These are phyloP conservation scores for Trissolcus japonicus DNA, from an alignment of 2,888 invertebrate species.

Conservation along the genomic window DNA sequence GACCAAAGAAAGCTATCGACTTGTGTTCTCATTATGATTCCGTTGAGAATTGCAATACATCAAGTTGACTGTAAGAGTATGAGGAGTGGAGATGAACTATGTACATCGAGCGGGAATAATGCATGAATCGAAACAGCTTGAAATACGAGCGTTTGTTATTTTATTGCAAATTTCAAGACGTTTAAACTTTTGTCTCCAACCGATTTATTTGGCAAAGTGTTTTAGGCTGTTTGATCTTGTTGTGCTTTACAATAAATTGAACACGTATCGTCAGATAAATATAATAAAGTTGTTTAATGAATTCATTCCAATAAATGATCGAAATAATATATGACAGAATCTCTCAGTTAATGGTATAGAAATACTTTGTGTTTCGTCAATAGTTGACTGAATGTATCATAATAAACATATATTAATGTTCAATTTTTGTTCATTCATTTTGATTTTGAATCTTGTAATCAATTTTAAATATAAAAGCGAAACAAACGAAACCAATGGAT, in stretches of 20 bases:
- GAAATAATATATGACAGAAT: conserved; percentile 39
- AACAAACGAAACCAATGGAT: background rate
- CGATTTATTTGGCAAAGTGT: too few relatives aligned
- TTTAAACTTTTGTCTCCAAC: too few relatives aligned
- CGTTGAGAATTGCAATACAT: background rate
- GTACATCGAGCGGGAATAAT: conserved; percentile 10
- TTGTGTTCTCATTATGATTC: conserved; percentile 20
- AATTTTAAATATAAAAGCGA: background rate
- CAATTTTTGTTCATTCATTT: conserved; percentile 4
- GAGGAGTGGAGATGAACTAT: conserved; percentile 4
- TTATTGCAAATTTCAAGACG: too few relatives aligned
- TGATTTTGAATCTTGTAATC: conserved; percentile 1
- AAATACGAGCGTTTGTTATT: too few relatives aligned
- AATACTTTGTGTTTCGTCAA: conserved; percentile 31
- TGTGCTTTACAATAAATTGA: conserved; percentile 59
- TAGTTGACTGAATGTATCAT: conserved; percentile 42
- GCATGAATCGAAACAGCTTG: too few relatives aligned
- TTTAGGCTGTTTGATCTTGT: background rate
- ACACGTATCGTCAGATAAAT: conserved; percentile 66
- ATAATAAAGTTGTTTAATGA: conserved; percentile 61
- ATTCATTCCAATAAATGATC: conserved; percentile 52
- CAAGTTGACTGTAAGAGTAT: background rate
- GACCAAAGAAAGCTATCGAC: conserved; percentile 36
- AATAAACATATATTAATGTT: conserved; percentile 47
- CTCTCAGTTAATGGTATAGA: conserved; percentile 50